Evolutionary conservation across 2,797 vertebrate genomes (phyloP).

Genomic region (Leuciscus waleckii): DNA sequence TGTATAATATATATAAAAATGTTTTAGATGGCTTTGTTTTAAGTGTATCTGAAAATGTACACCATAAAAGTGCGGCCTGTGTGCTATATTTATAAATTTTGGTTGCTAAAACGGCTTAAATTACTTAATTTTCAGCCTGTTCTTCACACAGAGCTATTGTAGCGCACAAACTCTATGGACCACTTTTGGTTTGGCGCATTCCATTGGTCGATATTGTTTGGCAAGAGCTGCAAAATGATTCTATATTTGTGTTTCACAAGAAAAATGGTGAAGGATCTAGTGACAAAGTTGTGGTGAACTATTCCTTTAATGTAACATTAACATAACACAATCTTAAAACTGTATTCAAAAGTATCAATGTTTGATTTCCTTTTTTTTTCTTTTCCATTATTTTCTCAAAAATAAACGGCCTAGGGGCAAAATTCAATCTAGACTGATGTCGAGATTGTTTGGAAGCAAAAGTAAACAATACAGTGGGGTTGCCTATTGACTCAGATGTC

Average conservation of each 20-base stretch:
- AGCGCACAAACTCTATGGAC: background rate
- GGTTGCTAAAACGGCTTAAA: background rate
- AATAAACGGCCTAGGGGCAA: constrained; percentile 75
- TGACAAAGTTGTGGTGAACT: background rate
- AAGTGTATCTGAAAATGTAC: background rate
- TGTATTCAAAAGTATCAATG: constrained; percentile 33
- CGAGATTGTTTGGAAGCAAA: constrained; percentile 77
- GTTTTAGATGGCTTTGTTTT: background rate
- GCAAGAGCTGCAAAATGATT: background rate
- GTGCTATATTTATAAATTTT: background rate
- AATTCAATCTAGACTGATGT: constrained; percentile 76
- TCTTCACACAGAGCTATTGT: background rate
- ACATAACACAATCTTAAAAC: background rate
- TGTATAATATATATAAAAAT: background rate
- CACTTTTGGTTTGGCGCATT: background rate
- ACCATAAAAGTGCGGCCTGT: background rate
- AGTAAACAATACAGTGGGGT: constrained; percentile 77
- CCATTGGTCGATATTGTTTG: background rate
- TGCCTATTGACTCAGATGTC: constrained; percentile 74
- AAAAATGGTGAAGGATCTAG: background rate
- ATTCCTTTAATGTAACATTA: background rate
- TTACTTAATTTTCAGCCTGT: background rate
- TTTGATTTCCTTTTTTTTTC: constrained; percentile 61
- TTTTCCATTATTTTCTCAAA: constrained; percentile 53
- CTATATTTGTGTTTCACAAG: background rate